Base-by-base conservation (phyloP, 1,140 invertebrate species). In the Apolygus lucorum region DNA sequence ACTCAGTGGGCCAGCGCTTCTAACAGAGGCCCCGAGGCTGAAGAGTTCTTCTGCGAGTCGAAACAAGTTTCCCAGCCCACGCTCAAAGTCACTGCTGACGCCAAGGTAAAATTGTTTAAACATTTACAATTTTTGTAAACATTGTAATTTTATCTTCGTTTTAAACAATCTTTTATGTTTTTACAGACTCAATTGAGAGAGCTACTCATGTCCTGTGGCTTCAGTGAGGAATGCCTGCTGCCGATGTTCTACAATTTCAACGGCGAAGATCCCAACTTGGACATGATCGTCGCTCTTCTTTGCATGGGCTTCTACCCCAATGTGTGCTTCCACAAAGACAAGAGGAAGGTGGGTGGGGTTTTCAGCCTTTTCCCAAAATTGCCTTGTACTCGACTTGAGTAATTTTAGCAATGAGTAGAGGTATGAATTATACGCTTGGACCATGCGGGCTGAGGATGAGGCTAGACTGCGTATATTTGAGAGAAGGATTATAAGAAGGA, bases 271-370 rank as follows among this genome's bases (percentile, higher is more conserved):
- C 83, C 88, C 0, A 87, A 87, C 63, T 79, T 99, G 22, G 95
- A 98, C 77, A 81, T 90, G 42, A 87, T 98, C 0, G 87, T 92
- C 54, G 92, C 90, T 0, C 80, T 98, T 21, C 84, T 98, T 70
- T 89, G 88, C 70, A 87, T 94, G 82, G 96, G 96, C 1, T 83
- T 96, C 1, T 98, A 98, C 82, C 96, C 96, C 0, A 99, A 99
- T 80, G 92, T 99, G 2, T 98, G 95, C 77, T 90, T 86, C 75
- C 93, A 98, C 77, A 95, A 95, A 78, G 94, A 95, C 66, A 98
- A 97, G 77, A 83, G 95, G 62, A 97, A 96, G 81, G 86, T 86
- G 73, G 63, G 4, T 24, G 4, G 4, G 34, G 34, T 17, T 17
- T 42, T 17, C 4, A 42, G n/a, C n/a, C n/a, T n/a, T n/a, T n/a